Evolutionary conservation across 2,888 invertebrate genomes (phyloP), one percentile per base, ranked within the genome.

Genomic region (Metacarcinus magister): DNA sequence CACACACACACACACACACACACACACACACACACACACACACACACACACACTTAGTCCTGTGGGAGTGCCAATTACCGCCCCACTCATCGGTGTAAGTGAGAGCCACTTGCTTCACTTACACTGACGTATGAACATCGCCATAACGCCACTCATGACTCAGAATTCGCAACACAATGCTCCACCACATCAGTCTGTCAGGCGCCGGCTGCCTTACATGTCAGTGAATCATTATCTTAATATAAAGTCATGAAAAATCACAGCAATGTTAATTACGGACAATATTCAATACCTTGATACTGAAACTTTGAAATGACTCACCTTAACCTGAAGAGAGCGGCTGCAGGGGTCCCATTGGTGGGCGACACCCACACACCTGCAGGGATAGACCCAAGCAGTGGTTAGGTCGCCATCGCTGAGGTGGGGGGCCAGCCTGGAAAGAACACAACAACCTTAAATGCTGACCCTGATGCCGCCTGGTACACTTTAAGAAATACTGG

Each of bases 1-100:
- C n/a, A n/a, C 67, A 67, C 23, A 23, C n/a, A n/a, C n/a, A 67
- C n/a, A n/a, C 67, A 28, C 82, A 32, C 82, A 32, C 32, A 82
- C 82, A 82, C 32, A 82, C 82, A 82, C 82, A 82, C 82, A 82
- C 7, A 10, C 28, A 82, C 82, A 5, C 82, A 10, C 13, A 19
- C 54, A 54, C 54, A 67, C 67, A 67, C 67, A 67, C 67, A 67
- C 67, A 67, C 16, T 67, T 5, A 67, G 13, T 16, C 54, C 54
- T 54, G 54, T 54, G 54, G 54, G 67, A 67, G 67, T 67, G 67
- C 67, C 67, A 67, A 67, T 67, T 67, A 67, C 67, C n/a, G 67
- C n/a, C 23, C n/a, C 67, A 67, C 67, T 67, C 67, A 67, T 67
- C n/a, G 67, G 67, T 67, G 67, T 67, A n/a, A 67, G 67, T 23